A percentile compares a stretch with the other conserved stretches of the same genome.
These are phyloP conservation scores for Helogale parvula DNA, from an alignment of 2,113 vertebrate genomes.

Conservation along the genomic window DNA sequence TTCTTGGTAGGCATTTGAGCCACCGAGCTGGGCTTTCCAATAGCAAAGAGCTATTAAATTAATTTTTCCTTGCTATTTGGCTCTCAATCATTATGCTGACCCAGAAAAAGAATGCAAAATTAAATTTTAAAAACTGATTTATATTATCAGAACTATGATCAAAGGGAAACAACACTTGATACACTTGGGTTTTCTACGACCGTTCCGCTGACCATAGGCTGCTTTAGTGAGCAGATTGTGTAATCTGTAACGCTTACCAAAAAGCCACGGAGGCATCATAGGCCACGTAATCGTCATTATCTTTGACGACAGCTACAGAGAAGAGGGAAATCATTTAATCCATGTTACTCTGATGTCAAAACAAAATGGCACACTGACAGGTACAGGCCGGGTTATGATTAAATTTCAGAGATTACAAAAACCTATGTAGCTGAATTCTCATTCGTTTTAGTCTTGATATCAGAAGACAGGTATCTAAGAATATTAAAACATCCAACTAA, in stretches of 20 bases:
- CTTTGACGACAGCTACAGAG: constrained; percentile 61
- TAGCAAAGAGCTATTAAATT: constrained; percentile 48
- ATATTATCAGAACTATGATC: constrained; percentile 19
- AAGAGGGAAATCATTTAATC: constrained; percentile 59
- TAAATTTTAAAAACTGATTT: constrained; percentile 9
- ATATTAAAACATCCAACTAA: constrained; percentile 49
- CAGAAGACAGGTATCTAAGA: constrained; percentile 20
- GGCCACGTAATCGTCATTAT: constrained; percentile 62
- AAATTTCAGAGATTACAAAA: constrained; percentile 62
- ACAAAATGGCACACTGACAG: constrained; percentile 66
- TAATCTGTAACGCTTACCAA: constrained; percentile 37
- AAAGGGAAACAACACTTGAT: neutral
- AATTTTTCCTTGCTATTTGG: constrained; percentile 58
- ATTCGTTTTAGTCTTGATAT: constrained; percentile 59
- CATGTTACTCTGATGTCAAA: constrained; percentile 67
- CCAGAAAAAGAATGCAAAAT: constrained; percentile 59
- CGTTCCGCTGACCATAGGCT: neutral
- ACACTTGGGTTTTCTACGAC: neutral
- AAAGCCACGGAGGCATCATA: constrained; percentile 60
- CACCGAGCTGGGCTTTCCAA: constrained; percentile 54
- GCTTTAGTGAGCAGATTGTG: constrained; percentile 50
- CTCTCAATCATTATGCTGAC: constrained; percentile 56
- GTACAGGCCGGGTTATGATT: constrained; percentile 46
- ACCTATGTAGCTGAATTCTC: constrained; percentile 41
- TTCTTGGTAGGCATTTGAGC: constrained; percentile 54